Percentiles rank a stretch among this genome's conserved stretches.
phyloP scores from a whole-genome alignment of 2,888 invertebrate genomes.

The Brachyopa scutellaris region DNA sequence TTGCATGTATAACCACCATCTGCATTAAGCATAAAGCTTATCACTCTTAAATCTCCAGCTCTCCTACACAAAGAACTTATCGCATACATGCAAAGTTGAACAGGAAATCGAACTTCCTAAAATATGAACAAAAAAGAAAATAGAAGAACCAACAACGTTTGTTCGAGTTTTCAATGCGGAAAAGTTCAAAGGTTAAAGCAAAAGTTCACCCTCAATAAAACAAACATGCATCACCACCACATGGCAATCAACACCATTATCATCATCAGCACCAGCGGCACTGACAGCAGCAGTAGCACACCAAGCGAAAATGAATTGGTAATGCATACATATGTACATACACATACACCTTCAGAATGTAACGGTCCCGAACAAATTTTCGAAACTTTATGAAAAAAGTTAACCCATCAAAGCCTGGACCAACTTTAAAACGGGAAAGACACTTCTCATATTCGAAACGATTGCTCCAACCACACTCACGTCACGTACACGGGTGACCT shows the following conservation, averaged over 20 bases:
- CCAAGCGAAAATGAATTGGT: constrained; percentile 38
- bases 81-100: not conserved
- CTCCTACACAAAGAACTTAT: not conserved
- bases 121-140: not conserved
- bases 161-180: constrained; percentile 12
- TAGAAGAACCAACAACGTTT: no score
- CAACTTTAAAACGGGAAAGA: constrained; percentile 53
- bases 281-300: not conserved
- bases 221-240: constrained; percentile 46
- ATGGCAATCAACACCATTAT: constrained; percentile 57
- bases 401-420: constrained; percentile 51
- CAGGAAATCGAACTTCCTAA: constrained; percentile 2
- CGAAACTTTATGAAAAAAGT: constrained; percentile 65
- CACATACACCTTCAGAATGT: constrained; percentile 17
- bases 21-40: no score
- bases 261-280: constrained; percentile 43
- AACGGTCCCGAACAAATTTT: constrained; percentile 18
- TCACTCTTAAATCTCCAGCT: not conserved
- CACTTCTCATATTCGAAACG: constrained; percentile 54
- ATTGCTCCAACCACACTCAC: constrained; percentile 57
- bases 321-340: constrained; percentile 25
- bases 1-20: no score
- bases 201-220: constrained; percentile 46
- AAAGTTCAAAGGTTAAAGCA: constrained; percentile 48
- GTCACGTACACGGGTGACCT: constrained; percentile 56